Percentiles rank a stretch among this genome's conserved stretches.
Evolutionary conservation across 2,888 invertebrate species (phyloP).

Genomic region (Osedax fenrisi): DNA sequence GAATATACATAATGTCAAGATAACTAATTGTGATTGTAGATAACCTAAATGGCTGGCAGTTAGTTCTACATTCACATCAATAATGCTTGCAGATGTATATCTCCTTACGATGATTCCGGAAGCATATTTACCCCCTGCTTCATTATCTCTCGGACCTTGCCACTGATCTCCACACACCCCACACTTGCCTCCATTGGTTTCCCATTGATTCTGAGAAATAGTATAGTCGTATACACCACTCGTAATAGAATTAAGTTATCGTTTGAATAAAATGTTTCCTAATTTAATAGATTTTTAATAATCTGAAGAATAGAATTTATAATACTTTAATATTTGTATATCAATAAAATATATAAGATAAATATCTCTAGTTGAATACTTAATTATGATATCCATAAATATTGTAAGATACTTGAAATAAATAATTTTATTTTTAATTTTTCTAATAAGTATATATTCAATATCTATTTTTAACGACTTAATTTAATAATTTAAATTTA

Average conservation of each 20-base stretch:
- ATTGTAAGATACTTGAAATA: too few relatives aligned
- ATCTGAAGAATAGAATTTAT: neutral
- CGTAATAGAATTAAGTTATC: neutral
- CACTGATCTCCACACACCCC: conserved; percentile 35
- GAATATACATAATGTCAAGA: too few relatives aligned
- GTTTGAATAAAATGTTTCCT: neutral
- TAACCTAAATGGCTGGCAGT: conserved; percentile 32
- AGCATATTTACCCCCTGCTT: conserved; percentile 35
- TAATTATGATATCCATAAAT: too few relatives aligned
- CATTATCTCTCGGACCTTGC: conserved; percentile 29
- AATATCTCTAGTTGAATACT: too few relatives aligned
- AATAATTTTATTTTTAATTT: too few relatives aligned
- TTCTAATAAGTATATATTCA: too few relatives aligned
- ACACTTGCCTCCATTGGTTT: conserved; percentile 29
- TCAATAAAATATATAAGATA: too few relatives aligned
- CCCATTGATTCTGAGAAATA: conserved; percentile 31
- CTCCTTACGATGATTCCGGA: conserved; percentile 30
- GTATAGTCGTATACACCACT: neutral
- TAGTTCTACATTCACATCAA: conserved; percentile 28
- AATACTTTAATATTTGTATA: too few relatives aligned
- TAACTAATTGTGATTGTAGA: too few relatives aligned
- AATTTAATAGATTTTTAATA: neutral
- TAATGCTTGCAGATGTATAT: conserved; percentile 12
- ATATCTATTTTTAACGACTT: too few relatives aligned
- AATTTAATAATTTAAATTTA: too few relatives aligned